A percentile compares a stretch with the other conserved stretches of the same genome.
phyloP scores from a whole-genome alignment of 2,797 vertebrate genomes.

The Rhabdomys pumilio region DNA sequence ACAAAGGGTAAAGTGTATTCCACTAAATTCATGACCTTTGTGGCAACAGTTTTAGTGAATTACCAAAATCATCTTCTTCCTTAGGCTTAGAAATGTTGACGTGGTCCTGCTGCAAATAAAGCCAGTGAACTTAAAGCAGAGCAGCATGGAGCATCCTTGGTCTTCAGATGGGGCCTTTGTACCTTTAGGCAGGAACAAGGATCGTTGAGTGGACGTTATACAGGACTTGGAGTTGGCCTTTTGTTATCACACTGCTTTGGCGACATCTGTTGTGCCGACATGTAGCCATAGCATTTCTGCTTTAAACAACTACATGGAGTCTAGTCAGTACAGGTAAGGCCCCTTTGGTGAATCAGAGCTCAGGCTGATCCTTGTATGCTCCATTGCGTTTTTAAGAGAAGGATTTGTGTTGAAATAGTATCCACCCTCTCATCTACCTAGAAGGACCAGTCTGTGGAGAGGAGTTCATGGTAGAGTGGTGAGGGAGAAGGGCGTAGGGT shows the following conservation, averaged over 20 bases:
- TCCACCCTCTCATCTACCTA: accelerated
- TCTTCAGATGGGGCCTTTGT: background rate
- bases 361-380: background rate
- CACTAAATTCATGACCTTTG: background rate
- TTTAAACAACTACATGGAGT: background rate
- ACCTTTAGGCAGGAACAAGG: background rate
- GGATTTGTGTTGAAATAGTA: background rate
- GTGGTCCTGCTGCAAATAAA: background rate
- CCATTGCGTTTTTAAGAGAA: background rate
- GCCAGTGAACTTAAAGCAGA: background rate
- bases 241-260: background rate
- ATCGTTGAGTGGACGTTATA: background rate
- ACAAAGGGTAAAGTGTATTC: background rate
- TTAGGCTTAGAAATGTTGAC: background rate
- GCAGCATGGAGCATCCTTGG: accelerated
- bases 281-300: background rate
- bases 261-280: background rate
- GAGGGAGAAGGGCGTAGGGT: background rate
- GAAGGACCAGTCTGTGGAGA: background rate
- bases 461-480: background rate
- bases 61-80: background rate
- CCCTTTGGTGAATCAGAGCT: background rate
- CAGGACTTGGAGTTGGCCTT: background rate
- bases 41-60: conserved; percentile 7
- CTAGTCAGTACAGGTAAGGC: background rate